Evolutionary conservation across 2,888 invertebrate genomes (phyloP).

Genomic region (Drosophila prolongata): DNA sequence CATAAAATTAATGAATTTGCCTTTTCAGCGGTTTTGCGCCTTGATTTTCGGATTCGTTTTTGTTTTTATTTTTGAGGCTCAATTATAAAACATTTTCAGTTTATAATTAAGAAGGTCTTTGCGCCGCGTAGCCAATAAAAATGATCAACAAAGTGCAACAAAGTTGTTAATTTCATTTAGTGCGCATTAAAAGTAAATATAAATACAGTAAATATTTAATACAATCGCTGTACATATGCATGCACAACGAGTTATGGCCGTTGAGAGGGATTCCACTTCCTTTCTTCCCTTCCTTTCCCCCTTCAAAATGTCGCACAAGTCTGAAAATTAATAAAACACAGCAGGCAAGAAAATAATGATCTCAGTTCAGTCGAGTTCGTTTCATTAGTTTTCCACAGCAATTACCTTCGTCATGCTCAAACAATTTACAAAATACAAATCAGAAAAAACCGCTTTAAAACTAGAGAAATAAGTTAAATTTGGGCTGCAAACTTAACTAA

Average conservation of each 20-base stretch:
- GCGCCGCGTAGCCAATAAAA: slow-evolving; percentile 56
- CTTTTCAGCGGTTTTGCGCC: slow-evolving; percentile 16
- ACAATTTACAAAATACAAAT: slow-evolving; percentile 19
- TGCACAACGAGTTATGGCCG: slow-evolving; percentile 49
- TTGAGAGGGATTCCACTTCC: slow-evolving; percentile 11
- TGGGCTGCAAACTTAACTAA: not conserved
- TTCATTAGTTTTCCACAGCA: slow-evolving; percentile 43
- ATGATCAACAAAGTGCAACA: slow-evolving; percentile 47
- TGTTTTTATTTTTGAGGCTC: slow-evolving; percentile 17
- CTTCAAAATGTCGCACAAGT: slow-evolving; percentile 50
- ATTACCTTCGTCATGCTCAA: slow-evolving; percentile 54
- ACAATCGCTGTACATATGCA: slow-evolving; percentile 38
- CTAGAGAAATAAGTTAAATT: not conserved
- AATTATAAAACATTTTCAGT: slow-evolving; percentile 62
- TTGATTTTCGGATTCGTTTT: slow-evolving; percentile 22
- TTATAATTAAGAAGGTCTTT: slow-evolving; percentile 58
- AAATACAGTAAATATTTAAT: slow-evolving; percentile 15
- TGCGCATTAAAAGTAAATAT: slow-evolving; percentile 40
- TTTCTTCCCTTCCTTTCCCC: not conserved
- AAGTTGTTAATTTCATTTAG: slow-evolving; percentile 63
- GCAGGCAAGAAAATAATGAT: slow-evolving; percentile 21
- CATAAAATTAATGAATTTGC: slow-evolving; percentile 52
- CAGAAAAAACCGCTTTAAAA: not conserved
- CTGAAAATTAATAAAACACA: slow-evolving; percentile 48
- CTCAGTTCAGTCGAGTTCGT: slow-evolving; percentile 24